These are phyloP conservation scores for Gymnocheta viridis DNA, from an alignment of 2,888 invertebrate genomes.

Conservation along the genomic window DNA sequence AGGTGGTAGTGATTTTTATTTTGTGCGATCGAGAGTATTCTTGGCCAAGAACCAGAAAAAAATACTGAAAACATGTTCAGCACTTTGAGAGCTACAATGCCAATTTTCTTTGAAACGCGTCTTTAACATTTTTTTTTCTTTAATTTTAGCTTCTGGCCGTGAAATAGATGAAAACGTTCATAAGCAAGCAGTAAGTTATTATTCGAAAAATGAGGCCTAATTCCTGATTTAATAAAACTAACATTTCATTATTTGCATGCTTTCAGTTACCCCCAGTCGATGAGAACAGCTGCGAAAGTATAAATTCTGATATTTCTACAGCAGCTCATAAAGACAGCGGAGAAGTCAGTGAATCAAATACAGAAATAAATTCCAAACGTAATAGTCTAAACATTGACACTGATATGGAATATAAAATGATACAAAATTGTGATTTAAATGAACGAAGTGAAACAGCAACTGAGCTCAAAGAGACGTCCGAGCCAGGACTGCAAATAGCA, in stretches of 20 bases:
- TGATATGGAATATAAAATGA: constrained; percentile 17
- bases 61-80: no score
- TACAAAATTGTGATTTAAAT: background rate
- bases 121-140: background rate
- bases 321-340: constrained; percentile 72
- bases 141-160: background rate
- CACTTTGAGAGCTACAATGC: no score
- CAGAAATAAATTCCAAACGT: constrained; percentile 17
- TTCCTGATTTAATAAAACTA: background rate
- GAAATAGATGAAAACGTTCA: background rate
- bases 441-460: background rate
- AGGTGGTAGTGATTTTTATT: no score
- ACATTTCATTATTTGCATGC: background rate
- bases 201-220: background rate
- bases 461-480: background rate
- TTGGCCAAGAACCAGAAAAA: no score
- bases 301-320: constrained; percentile 72
- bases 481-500: background rate
- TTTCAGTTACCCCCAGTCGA: background rate
- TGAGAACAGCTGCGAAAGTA: constrained; percentile 71
- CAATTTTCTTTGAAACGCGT: no score
- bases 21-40: no score
- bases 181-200: constrained; percentile 13
- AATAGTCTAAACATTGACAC: constrained; percentile 15
- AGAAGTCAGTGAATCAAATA: constrained; percentile 68